Evolutionary conservation across 2,888 invertebrate species (phyloP).

Genomic region (Mythimna ferrago): DNA sequence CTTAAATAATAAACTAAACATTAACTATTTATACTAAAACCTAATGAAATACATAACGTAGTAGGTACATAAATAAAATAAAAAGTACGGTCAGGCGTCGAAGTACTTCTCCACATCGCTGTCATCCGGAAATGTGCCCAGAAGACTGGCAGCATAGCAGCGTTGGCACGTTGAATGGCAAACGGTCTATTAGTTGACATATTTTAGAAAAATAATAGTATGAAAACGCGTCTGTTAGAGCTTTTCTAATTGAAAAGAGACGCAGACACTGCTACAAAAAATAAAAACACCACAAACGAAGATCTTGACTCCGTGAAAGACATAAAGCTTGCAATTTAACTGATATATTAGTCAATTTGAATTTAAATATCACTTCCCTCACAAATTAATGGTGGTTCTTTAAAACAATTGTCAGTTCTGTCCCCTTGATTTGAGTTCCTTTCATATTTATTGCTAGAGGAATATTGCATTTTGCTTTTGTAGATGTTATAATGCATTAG

Average conservation of each 20-base stretch:
- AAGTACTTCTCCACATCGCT: too few species aligned
- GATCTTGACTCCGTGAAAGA: neutral
- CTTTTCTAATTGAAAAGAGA: neutral
- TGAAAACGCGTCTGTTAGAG: neutral
- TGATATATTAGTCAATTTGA: slow-evolving; percentile 73
- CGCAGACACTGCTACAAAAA: neutral
- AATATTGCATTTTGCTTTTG: slow-evolving; percentile 3
- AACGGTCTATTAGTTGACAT: too few species aligned
- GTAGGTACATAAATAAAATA: too few species aligned
- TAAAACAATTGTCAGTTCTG: slow-evolving; percentile 32
- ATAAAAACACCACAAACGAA: slow-evolving; percentile 3
- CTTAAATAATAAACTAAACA: too few species aligned
- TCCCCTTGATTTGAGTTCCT: slow-evolving; percentile 7
- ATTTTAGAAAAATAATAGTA: too few species aligned
- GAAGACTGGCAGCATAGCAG: too few species aligned
- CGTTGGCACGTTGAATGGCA: too few species aligned
- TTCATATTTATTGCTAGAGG: slow-evolving; percentile 16
- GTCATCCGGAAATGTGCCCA: too few species aligned
- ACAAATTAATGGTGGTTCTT: slow-evolving; percentile 61
- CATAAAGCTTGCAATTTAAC: slow-evolving; percentile 15
- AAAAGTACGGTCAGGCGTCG: too few species aligned
- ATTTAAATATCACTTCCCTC: slow-evolving; percentile 70
- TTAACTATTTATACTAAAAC: too few species aligned
- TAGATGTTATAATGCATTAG: neutral
- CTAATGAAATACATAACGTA: too few species aligned